phyloP scores from a whole-genome alignment of 2,797 vertebrate genomes.

The Schizopygopsis pylzovi region DNA sequence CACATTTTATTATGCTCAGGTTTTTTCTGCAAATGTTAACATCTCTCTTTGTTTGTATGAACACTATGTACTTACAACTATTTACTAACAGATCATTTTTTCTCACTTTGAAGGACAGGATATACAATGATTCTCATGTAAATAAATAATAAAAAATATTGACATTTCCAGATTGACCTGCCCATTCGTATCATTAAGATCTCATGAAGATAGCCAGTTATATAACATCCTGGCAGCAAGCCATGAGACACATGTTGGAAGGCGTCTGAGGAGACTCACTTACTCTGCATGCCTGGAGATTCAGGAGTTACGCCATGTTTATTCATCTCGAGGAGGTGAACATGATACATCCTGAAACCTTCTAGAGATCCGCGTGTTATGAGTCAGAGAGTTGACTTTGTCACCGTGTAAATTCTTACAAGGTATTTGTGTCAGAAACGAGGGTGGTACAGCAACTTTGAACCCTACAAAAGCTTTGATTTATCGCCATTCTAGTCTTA shows the following conservation, averaged over 20 bases:
- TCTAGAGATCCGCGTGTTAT: not conserved
- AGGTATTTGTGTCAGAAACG: not conserved
- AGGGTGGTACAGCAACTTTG: not conserved
- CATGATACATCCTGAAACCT: slow-evolving; percentile 10
- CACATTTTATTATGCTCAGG: not conserved
- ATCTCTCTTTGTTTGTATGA: not conserved
- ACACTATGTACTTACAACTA: not conserved
- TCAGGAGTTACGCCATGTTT: slow-evolving; percentile 4
- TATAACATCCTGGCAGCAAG: slow-evolving; percentile 31
- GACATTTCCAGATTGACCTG: not conserved
- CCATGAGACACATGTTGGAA: slow-evolving; percentile 20
- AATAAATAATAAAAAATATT: not conserved
- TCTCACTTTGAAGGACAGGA: not conserved
- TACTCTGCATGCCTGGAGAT: not conserved
- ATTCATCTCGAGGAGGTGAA: not conserved
- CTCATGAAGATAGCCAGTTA: not conserved
- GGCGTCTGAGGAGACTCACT: slow-evolving; percentile 34
- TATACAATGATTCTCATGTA: not conserved
- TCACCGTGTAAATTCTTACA: not conserved
- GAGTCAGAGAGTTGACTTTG: slow-evolving; percentile 1
- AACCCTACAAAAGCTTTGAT: not conserved
- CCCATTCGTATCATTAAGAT: not conserved
- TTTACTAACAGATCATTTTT: not conserved
- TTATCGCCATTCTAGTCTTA: not conserved
- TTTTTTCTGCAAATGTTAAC: not conserved